phyloP scores from a whole-genome alignment of 2,113 vertebrate species.

The Erythrocercus mccallii region DNA sequence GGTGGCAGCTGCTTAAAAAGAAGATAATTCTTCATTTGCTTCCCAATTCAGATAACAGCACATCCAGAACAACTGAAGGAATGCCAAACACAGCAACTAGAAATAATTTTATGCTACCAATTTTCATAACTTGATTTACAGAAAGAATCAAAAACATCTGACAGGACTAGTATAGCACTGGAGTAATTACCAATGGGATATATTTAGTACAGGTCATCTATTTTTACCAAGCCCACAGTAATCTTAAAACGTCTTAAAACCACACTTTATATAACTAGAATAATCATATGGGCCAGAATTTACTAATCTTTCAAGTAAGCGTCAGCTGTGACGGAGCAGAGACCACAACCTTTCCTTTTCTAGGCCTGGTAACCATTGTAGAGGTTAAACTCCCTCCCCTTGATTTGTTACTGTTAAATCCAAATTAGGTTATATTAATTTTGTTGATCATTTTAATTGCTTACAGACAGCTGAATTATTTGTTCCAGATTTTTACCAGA shows the following conservation, averaged over 20 bases:
- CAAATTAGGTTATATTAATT: neutral
- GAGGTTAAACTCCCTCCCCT: neutral
- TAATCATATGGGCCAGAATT: neutral
- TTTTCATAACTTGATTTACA: neutral
- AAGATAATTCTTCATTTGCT: neutral
- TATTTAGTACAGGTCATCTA: neutral
- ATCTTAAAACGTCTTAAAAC: slow-evolving; percentile 7
- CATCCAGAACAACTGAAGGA: neutral
- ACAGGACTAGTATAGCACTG: neutral
- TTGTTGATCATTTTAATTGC: neutral
- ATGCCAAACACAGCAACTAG: neutral
- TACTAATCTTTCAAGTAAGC: neutral
- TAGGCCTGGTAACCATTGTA: neutral
- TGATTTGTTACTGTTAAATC: neutral
- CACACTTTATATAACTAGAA: slow-evolving; percentile 5
- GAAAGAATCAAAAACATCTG: neutral
- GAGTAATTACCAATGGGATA: neutral
- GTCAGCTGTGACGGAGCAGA: neutral
- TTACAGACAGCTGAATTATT: neutral
- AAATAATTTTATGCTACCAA: neutral
- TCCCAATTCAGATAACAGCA: neutral
- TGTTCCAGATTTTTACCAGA: neutral
- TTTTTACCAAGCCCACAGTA: slow-evolving; percentile 28
- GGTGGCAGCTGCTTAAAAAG: neutral
- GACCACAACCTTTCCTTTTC: neutral